Evolutionary conservation across 2,888 invertebrate genomes (phyloP), one percentile per base, ranked within the genome.

Genomic region (Epinotia brunnichana): DNA sequence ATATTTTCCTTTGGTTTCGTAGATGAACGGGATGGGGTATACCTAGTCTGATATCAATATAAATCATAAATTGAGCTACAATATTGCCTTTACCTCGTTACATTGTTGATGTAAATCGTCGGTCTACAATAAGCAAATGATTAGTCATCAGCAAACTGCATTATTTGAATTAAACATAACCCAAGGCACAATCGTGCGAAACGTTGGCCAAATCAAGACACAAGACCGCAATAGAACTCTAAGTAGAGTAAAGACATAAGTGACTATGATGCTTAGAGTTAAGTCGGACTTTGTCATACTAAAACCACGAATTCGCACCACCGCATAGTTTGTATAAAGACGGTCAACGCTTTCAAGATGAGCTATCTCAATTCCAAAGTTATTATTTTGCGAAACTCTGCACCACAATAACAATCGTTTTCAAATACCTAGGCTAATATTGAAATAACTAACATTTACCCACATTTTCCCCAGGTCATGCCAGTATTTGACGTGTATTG

Each of bases 401-500:
- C 29, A 10, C 7, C 13, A 54, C 9, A 44, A 7, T 3, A 21
- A 70, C 56, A 56, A 70, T 63, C 63, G 63, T 57, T 63, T 62
- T 44, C 21, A 48, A 70, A 70, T 56, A n/a, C n/a, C n/a, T n/a
- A 9, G 61, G 62, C 59, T 67, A 54, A 71, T 71, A 67, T 67
- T 61, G 41, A 56, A 64, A 71, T 67, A 71, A 53, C 48, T 71
- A 59, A 56, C 61, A 70, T 73, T 73, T 59, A 63, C 44, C 66
- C 41, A 69, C 59, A 59, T 61, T 61, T 57, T 51, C 59, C 56
- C 56, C 35, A 63, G 56, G 67, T 67, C 70, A 68, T 59, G 62
- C 51, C 66, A 76, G 66, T 80, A 73, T 76, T 75, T 64, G 59
- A 77, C 74, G 76, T 74, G 76, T 75, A 75, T 35, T 74, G 74